phyloP scores from a whole-genome alignment of 2,113 vertebrate species.

The Myodes glareolus region DNA sequence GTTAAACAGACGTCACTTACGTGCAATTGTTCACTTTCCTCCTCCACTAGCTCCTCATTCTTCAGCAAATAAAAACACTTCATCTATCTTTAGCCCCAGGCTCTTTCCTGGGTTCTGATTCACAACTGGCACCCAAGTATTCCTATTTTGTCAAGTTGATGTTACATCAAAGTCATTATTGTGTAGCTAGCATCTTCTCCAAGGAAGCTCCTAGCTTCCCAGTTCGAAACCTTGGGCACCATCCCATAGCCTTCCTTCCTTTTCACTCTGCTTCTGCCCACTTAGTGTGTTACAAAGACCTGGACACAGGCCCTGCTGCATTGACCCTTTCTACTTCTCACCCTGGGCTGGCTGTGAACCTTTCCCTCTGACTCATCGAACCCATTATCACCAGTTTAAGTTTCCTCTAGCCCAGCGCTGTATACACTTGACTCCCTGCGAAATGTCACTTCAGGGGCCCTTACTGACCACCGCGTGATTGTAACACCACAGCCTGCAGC shows the following conservation, averaged over 20 bases:
- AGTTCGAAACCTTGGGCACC: background rate
- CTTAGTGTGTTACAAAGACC: background rate
- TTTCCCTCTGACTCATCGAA: background rate
- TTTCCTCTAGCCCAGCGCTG: conserved; percentile 28
- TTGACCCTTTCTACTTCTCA: background rate
- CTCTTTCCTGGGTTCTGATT: conserved; percentile 11
- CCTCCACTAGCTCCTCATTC: background rate
- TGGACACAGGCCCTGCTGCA: background rate
- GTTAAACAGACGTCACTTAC: background rate
- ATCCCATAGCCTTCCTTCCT: background rate
- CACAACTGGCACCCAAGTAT: background rate
- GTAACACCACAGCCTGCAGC: background rate
- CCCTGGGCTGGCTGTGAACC: background rate
- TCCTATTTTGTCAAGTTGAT: background rate
- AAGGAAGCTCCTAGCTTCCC: background rate
- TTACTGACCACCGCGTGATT: background rate
- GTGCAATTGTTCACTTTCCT: background rate
- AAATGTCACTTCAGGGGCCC: background rate
- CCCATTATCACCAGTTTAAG: background rate
- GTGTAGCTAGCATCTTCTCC: background rate
- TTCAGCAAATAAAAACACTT: conserved; percentile 8
- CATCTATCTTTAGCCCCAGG: background rate
- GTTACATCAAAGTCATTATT: background rate
- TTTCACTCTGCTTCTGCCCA: background rate
- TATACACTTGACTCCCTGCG: background rate